Percentiles rank a stretch among this genome's conserved stretches.
Conservation (phyloP, 2,797 vertebrate genomes). For the Botia almorhae region DNA sequence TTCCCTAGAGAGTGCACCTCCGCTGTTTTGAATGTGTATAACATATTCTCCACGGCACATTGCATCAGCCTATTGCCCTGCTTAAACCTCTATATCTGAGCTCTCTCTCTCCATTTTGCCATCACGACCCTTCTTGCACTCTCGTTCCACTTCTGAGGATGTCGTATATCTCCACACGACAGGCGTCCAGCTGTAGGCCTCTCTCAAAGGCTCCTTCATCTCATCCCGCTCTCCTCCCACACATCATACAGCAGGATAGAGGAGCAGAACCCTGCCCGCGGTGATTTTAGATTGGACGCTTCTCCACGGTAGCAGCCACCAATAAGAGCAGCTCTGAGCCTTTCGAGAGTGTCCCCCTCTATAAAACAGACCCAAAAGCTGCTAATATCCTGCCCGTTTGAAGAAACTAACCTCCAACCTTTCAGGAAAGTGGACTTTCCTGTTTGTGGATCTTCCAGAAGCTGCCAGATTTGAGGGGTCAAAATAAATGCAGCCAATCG, state of each 20-base stretch:
- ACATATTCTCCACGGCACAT: slow-evolving; percentile 13
- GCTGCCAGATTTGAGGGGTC: neutral
- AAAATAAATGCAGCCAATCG: neutral
- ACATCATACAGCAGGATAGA: slow-evolving; percentile 19
- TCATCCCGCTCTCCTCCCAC: slow-evolving; percentile 5
- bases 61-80: slow-evolving; percentile 28
- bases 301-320: slow-evolving; percentile 20
- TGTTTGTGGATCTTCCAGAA: neutral
- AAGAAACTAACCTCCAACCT: neutral
- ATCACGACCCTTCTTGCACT: slow-evolving; percentile 2
- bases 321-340: slow-evolving; percentile 11
- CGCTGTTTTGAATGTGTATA: neutral
- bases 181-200: slow-evolving; percentile 25
- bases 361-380: neutral
- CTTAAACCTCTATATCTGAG: neutral
- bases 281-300: slow-evolving; percentile 30
- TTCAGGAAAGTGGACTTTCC: neutral
- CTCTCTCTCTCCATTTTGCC: neutral
- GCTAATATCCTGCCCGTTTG: neutral
- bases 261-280: neutral
- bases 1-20: slow-evolving; percentile 28
- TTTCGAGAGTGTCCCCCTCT: neutral
- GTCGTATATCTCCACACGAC: slow-evolving; percentile 43
- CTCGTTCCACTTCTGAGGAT: slow-evolving; percentile 6
- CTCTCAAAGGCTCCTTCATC: slow-evolving; percentile 28